Percentiles rank a stretch among this genome's conserved stretches.
These are phyloP conservation scores for Rhabdomys pumilio DNA, from an alignment of 2,797 vertebrate species.

Conservation along the genomic window DNA sequence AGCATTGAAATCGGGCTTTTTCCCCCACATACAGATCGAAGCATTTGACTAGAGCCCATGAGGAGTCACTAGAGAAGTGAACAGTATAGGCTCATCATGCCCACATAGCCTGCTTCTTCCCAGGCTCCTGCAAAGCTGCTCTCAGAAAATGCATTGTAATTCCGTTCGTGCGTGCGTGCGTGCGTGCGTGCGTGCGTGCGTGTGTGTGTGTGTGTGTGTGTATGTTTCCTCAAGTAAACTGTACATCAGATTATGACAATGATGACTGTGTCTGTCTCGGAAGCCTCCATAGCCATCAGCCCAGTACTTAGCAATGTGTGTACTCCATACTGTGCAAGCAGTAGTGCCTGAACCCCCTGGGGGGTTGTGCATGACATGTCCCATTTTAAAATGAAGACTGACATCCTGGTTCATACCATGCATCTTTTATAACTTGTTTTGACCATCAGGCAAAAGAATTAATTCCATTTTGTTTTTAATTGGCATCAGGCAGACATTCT, in stretches of 20 bases:
- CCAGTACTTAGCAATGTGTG: neutral
- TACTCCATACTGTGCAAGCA: neutral
- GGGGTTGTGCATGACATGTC: neutral
- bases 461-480: constrained; percentile 71
- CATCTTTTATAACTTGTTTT: constrained; percentile 62
- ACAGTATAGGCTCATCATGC: neutral
- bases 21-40: neutral
- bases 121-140: neutral
- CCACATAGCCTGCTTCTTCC: neutral
- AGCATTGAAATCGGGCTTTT: neutral
- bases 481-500: constrained; percentile 57
- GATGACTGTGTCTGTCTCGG: neutral
- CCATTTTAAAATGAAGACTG: constrained; percentile 50
- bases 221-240: neutral
- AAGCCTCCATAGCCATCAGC: constrained; percentile 36
- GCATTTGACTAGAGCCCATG: neutral
- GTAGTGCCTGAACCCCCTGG: neutral
- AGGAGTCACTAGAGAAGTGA: neutral
- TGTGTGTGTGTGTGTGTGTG: neutral
- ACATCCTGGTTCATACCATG: neutral
- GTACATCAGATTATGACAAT: neutral
- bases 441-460: constrained; percentile 60
- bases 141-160: constrained; percentile 2
- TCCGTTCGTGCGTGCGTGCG: neutral
- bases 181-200: neutral